A percentile compares a stretch with the other conserved stretches of the same genome.
These are phyloP conservation scores for Gerris buenoi DNA, from an alignment of 1,140 invertebrate genomes.

Conservation along the genomic window DNA sequence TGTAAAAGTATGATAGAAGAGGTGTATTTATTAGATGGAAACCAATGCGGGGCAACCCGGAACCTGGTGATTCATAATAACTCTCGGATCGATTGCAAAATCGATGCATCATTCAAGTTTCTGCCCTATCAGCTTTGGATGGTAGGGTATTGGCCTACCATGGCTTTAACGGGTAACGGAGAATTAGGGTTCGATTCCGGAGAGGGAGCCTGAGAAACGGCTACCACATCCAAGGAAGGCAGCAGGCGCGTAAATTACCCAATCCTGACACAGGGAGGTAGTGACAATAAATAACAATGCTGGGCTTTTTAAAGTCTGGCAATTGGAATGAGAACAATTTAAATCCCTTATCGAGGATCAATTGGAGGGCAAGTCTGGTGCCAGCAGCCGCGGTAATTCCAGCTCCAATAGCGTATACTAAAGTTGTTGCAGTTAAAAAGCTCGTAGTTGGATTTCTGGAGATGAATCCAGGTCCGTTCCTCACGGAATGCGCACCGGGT, in stretches of 20 bases:
- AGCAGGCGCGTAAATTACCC: conserved; percentile 78
- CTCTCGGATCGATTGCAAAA: too few relatives aligned
- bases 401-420: neutral
- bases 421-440: neutral
- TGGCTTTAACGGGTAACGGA: neutral
- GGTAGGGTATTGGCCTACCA: neutral
- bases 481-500: neutral
- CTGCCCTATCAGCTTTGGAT: neutral
- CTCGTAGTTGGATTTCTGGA: neutral
- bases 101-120: too few relatives aligned
- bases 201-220: neutral
- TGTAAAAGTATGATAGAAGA: too few relatives aligned
- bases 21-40: conserved; percentile 59
- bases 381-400: neutral
- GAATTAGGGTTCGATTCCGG: neutral
- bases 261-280: conserved; percentile 39
- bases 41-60: conserved; percentile 42
- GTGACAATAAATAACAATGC: conserved; percentile 37
- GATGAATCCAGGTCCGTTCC: neutral
- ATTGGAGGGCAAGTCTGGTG: neutral
- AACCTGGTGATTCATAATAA: too few relatives aligned
- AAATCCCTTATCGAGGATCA: neutral
- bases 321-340: neutral
- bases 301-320: neutral
- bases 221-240: conserved; percentile 55